Evolutionary conservation across 1,140 invertebrate species (phyloP).

Genomic region (Drosophila ogumai): DNA sequence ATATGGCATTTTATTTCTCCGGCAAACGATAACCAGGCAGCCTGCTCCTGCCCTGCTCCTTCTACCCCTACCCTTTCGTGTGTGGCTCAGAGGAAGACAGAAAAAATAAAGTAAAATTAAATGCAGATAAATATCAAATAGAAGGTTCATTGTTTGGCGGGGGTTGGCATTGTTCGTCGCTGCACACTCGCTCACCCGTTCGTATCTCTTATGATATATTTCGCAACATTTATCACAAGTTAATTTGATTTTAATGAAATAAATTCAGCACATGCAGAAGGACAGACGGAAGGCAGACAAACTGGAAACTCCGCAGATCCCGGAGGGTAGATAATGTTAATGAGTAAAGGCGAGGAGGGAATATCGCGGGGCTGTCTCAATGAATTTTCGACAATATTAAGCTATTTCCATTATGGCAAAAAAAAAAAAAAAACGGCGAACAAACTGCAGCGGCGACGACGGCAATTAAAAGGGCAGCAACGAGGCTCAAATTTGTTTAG

Average conservation of each 20-base stretch:
- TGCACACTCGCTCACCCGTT: conserved; percentile 1
- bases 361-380: conserved; percentile 42
- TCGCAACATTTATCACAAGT: conserved; percentile 82
- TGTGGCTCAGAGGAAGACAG: conserved; percentile 14
- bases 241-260: conserved; percentile 84
- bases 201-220: conserved; percentile 75
- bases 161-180: conserved; percentile 31
- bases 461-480: conserved; percentile 71
- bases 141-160: conserved; percentile 69
- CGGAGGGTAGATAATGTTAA: conserved; percentile 83
- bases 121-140: conserved; percentile 83
- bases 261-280: conserved; percentile 60
- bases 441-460: conserved; percentile 38
- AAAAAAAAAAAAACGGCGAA: background rate
- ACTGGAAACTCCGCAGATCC: conserved; percentile 69
- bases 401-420: conserved; percentile 54
- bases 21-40: conserved; percentile 38
- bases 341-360: conserved; percentile 52
- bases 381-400: conserved; percentile 80
- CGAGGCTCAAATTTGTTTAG: conserved; percentile 61
- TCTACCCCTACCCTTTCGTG: conserved; percentile 27
- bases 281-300: conserved; percentile 39
- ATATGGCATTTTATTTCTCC: conserved; percentile 79
- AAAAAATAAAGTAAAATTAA: conserved; percentile 59
- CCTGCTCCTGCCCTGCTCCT: conserved; percentile 5